Evolutionary conservation across 2,888 invertebrate species (phyloP).

Genomic region (Agrochola lychnidis): DNA sequence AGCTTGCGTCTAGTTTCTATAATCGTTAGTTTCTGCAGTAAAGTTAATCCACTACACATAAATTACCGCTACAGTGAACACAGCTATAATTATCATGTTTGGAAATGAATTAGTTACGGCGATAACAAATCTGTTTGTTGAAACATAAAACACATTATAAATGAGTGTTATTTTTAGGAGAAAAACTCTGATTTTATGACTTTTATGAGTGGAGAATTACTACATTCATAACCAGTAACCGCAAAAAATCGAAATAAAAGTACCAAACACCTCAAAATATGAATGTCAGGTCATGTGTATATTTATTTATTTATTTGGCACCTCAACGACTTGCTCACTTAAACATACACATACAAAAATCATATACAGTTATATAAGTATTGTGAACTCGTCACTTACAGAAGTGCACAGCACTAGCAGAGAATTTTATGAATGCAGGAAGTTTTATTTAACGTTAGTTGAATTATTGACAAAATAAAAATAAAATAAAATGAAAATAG

Average conservation of each 20-base stretch:
- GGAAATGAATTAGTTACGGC: constrained; percentile 8
- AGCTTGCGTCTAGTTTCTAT: neutral
- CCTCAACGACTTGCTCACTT: too few relatives aligned
- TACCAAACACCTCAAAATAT: neutral
- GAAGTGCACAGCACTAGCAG: too few relatives aligned
- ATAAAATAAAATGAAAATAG: too few relatives aligned
- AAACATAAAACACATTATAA: constrained; percentile 20
- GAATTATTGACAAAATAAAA: too few relatives aligned
- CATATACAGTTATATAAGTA: too few relatives aligned
- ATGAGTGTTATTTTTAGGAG: too few relatives aligned
- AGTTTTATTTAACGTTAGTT: too few relatives aligned
- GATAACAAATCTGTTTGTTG: constrained; percentile 28
- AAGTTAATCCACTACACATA: neutral
- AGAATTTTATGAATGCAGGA: too few relatives aligned
- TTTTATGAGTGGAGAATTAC: neutral
- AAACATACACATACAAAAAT: too few relatives aligned
- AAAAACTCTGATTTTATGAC: neutral
- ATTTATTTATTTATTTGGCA: too few relatives aligned
- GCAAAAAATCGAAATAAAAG: neutral
- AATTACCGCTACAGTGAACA: constrained; percentile 5
- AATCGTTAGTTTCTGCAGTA: neutral
- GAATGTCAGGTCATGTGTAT: neutral
- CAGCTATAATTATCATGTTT: constrained; percentile 19
- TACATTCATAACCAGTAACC: neutral
- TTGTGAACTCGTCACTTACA: too few relatives aligned